Conservation (phyloP, 2,113 vertebrate species). For the Amphiprion ocellaris region DNA sequence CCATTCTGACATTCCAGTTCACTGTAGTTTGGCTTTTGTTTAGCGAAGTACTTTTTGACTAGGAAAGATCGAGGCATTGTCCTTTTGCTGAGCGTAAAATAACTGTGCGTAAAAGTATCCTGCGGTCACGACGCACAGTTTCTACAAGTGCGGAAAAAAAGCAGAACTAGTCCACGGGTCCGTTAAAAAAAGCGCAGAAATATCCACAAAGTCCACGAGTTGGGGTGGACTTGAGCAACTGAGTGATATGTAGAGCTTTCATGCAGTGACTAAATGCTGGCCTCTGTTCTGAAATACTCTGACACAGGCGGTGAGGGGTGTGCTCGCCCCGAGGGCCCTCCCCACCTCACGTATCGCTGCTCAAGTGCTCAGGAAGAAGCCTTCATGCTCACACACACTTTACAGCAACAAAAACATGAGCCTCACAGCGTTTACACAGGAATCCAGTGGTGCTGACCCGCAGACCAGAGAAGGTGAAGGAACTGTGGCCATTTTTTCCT, state of each 20-base stretch:
- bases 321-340: slow-evolving; percentile 80
- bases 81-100: slow-evolving; percentile 41
- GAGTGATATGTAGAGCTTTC: slow-evolving; percentile 56
- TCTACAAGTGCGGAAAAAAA: slow-evolving; percentile 4
- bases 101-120: slow-evolving; percentile 76
- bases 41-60: slow-evolving; percentile 94
- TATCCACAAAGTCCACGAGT: slow-evolving; percentile 23
- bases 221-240: slow-evolving; percentile 46
- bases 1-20: slow-evolving; percentile 93
- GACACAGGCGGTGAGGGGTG: slow-evolving; percentile 79
- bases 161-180: slow-evolving; percentile 40
- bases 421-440: slow-evolving; percentile 5
- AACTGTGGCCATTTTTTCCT: neutral
- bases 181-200: slow-evolving; percentile 13
- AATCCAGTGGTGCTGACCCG: slow-evolving; percentile 17
- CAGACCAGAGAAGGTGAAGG: slow-evolving; percentile 22
- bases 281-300: slow-evolving; percentile 78
- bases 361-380: slow-evolving; percentile 63
- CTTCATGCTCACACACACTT: slow-evolving; percentile 39
- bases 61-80: slow-evolving; percentile 97
- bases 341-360: slow-evolving; percentile 65
- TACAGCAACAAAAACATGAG: slow-evolving; percentile 56
- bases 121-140: slow-evolving; percentile 58
- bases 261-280: slow-evolving; percentile 76
- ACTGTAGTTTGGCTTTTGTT: slow-evolving; percentile 97